Base-by-base conservation (phyloP, 2,888 invertebrate genomes). In the Leptinotarsa rubiginosa region DNA sequence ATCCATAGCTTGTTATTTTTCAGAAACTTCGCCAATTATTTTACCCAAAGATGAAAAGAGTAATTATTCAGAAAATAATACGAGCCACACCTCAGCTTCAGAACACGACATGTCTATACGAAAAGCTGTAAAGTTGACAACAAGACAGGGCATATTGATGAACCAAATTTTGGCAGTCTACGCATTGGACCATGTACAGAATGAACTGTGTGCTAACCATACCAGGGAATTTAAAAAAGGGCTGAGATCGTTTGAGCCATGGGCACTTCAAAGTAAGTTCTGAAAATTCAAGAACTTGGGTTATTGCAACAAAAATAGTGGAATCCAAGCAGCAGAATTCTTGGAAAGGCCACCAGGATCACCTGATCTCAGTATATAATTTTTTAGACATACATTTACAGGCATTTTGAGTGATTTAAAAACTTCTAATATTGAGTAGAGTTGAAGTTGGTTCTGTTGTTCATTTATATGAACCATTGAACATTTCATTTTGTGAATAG, bases 221-320 rank as follows among this genome's bases (percentile, higher is more conserved):
- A 83, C 83, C 15, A 71, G 73, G 18, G 80, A 81, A 71, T 85
- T 82, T 77, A 84, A 83, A 77, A 73, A 70, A 41, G 83, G 78
- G 18, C 70, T 85, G 50, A 79, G 84, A 75, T 77, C 81, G 22
- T 84, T 86, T 72, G 84, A 86, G 78, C 84, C 86, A 15, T 86
- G 86, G 86, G 86, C 86, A 16, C 73, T 85, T 56, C 81, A 85
- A 82, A 86, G 86, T 86, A 79, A 80, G 73, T 41, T 69, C 56
- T 18, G 0, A n/a, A 18, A 52, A 52, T 41, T 41, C 7, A 31
- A 31, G 41, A 7, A 31, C 7, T 31, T 31, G 1, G 10, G 41
- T 41, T 12, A 41, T 3, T 41, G 41, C 3, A 10, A 41, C 10
- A 41, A 41, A 7, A 41, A 41, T 41, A 41, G 41, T 41, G 41